These are phyloP conservation scores for Leuciscus idus DNA, from an alignment of 2,113 vertebrate species.

Conservation along the genomic window DNA sequence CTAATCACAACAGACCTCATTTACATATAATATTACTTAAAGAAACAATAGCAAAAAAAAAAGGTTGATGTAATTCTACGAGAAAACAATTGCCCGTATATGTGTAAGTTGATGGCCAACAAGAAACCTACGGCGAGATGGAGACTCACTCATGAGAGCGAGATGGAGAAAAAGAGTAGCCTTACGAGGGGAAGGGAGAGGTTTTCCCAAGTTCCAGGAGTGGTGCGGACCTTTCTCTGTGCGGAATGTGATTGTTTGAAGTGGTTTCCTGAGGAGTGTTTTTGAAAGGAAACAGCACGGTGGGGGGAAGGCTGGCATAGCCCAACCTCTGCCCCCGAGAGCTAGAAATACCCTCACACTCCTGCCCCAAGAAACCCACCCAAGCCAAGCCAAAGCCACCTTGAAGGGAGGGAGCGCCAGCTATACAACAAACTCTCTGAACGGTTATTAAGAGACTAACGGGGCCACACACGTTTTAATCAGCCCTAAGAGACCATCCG, in stretches of 20 bases:
- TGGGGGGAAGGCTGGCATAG: slow-evolving; percentile 57
- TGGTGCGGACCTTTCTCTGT: slow-evolving; percentile 58
- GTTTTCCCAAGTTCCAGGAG: slow-evolving; percentile 64
- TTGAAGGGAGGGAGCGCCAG: slow-evolving; percentile 15
- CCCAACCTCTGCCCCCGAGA: slow-evolving; percentile 52
- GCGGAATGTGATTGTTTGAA: slow-evolving; percentile 66
- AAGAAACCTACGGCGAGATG: slow-evolving; percentile 4
- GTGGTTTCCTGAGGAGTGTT: slow-evolving; percentile 68
- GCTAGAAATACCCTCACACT: slow-evolving; percentile 47
- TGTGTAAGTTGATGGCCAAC: neutral
- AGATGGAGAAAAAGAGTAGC: slow-evolving; percentile 17
- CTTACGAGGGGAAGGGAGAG: slow-evolving; percentile 64
- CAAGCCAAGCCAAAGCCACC: slow-evolving; percentile 1
- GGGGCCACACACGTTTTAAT: neutral
- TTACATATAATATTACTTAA: neutral
- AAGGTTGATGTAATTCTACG: neutral
- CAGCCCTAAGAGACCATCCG: slow-evolving; percentile 1
- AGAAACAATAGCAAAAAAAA: neutral
- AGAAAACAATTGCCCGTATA: neutral
- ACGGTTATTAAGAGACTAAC: neutral
- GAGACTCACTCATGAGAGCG: slow-evolving; percentile 1
- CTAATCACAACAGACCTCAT: no score
- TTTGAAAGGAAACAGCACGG: slow-evolving; percentile 61
- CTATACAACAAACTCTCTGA: neutral
- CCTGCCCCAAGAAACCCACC: slow-evolving; percentile 18